Conservation (phyloP, 2,888 invertebrate species). For the Metalampra italica region DNA sequence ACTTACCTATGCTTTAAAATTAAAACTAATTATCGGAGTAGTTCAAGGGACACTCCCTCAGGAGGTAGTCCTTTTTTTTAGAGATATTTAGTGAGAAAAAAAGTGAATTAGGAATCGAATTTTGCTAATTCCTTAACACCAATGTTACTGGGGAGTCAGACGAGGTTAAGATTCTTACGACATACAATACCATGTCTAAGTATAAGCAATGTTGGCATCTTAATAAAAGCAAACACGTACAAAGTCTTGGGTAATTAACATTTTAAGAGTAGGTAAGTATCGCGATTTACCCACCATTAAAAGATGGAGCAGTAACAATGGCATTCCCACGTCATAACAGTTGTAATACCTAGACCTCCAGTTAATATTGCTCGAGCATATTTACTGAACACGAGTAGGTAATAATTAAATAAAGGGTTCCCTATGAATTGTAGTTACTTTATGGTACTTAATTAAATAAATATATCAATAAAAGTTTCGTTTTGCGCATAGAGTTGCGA, state of each 20-base stretch:
- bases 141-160: no score
- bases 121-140: no score
- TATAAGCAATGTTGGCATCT: slow-evolving; percentile 24
- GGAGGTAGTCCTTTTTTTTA: no score
- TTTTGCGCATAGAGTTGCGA: no score
- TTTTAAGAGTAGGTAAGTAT: slow-evolving; percentile 42
- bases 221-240: slow-evolving; percentile 28
- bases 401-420: slow-evolving; percentile 15
- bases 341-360: slow-evolving; percentile 35
- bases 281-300: slow-evolving; percentile 54
- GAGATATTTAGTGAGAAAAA: no score
- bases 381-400: background rate
- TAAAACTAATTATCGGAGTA: no score
- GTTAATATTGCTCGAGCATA: slow-evolving; percentile 24
- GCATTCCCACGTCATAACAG: slow-evolving; percentile 66
- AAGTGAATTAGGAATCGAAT: no score
- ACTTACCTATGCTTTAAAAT: no score
- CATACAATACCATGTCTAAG: background rate
- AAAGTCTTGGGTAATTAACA: slow-evolving; percentile 42
- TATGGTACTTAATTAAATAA: no score
- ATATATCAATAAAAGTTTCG: no score
- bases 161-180: no score
- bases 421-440: background rate
- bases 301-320: slow-evolving; percentile 40
- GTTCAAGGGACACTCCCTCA: no score